These are phyloP conservation scores for Sylvia atricapilla DNA, from an alignment of 2,113 vertebrate genomes.

Conservation along the genomic window DNA sequence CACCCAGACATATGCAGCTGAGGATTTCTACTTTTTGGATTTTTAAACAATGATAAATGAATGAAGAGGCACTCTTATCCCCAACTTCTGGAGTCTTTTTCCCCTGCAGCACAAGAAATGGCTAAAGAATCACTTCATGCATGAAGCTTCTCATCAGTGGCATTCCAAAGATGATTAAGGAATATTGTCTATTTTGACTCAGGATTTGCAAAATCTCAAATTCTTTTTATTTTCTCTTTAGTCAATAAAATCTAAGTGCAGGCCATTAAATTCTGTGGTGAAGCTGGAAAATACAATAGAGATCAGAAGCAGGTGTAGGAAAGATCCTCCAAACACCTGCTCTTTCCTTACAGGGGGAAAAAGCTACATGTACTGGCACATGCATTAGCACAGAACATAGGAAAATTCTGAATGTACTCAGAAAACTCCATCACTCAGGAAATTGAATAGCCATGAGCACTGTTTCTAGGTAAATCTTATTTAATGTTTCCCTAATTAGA, in stretches of 20 bases:
- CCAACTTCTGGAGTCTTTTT: fast-evolving
- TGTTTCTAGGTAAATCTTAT: slow-evolving; percentile 93
- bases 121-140: background rate
- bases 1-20: background rate
- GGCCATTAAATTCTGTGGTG: background rate
- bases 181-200: background rate
- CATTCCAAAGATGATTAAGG: background rate
- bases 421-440: slow-evolving; percentile 67
- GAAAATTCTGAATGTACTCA: slow-evolving; percentile 20
- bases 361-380: background rate
- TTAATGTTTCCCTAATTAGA: slow-evolving; percentile 99
- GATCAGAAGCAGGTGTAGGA: background rate
- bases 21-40: background rate
- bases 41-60: background rate
- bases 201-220: background rate
- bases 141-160: background rate
- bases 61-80: background rate
- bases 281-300: background rate
- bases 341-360: background rate
- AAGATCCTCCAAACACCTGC: background rate
- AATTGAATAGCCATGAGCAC: slow-evolving; percentile 77
- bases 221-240: slow-evolving; percentile 6
- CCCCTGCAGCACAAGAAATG: background rate
- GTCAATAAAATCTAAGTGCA: background rate
- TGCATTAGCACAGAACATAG: background rate